These are phyloP conservation scores for Tetrapedia diversipes DNA, from an alignment of 2,888 invertebrate species.

Conservation along the genomic window DNA sequence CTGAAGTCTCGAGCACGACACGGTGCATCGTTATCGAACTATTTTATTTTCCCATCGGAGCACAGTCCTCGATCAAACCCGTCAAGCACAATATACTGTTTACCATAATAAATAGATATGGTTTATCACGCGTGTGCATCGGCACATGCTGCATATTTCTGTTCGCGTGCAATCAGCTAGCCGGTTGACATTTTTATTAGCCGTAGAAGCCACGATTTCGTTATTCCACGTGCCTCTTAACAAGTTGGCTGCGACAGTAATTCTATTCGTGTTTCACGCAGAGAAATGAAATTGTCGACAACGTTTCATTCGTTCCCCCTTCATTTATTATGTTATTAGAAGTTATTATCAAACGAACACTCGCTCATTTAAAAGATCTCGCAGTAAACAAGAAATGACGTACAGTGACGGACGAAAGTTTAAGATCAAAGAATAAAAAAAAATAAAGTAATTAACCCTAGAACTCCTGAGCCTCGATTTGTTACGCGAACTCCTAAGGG, in stretches of 20 bases:
- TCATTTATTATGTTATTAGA: background rate
- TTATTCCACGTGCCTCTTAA: conserved; percentile 28
- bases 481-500: too few relatives aligned
- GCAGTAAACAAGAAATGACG: too few relatives aligned
- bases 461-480: too few relatives aligned
- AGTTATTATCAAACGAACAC: background rate
- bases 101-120: background rate
- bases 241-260: conserved; percentile 14
- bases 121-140: background rate
- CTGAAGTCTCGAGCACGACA: too few relatives aligned
- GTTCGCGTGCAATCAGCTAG: conserved; percentile 19
- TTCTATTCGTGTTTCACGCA: background rate
- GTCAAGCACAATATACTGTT: background rate
- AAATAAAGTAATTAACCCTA: too few relatives aligned
- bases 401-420: too few relatives aligned
- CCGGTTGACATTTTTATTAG: conserved; percentile 38
- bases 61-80: background rate
- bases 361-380: background rate
- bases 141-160: conserved; percentile 7
- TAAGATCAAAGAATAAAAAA: too few relatives aligned
- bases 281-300: conserved; percentile 3
- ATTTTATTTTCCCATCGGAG: background rate
- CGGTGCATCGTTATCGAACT: background rate
- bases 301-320: background rate
- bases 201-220: conserved; percentile 17